Base-by-base conservation (phyloP, 2,888 invertebrate genomes). In the Calameuta idolon region DNA sequence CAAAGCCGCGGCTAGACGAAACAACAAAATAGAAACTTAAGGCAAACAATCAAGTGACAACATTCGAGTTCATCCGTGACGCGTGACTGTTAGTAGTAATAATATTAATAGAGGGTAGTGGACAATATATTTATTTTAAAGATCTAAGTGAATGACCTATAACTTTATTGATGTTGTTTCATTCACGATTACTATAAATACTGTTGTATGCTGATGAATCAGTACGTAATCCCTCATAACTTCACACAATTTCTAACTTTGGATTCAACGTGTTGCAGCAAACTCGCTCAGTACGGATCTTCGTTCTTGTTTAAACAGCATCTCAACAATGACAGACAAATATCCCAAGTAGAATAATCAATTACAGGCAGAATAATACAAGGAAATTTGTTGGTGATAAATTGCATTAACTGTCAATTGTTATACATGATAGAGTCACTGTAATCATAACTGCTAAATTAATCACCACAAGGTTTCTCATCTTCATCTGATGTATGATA, bases 131-230 rank as follows among this genome's bases (percentile, higher is more conserved):
- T 55, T 55, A 9, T 2, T 23, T 2, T 55, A 23, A 55, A 55
- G 23, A 23, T 55, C 23, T 23, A 55, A 55, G 55, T 55, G 23
- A 55, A 55, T 55, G 55, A 15, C 23, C 55, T 55, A 23, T 55
- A 55, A 23, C 55, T 55, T 55, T 55, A 55, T 55, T 55, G 55
- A 55, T 55, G 23, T 15, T 40, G 15, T 75, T 82, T 83, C 82
- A 82, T 82, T 83, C 76, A 78, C 80, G 77, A 79, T 80, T 69
- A 78, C 79, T 82, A 83, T 81, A 78, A 80, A 82, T 80, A 81
- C 69, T 79, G 80, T 79, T 78, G 82, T 80, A 83, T 69, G 69
- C 35, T 73, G 73, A 75, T 78, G 78, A 15, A 55, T 55, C 55
- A 55, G 55, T 55, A 55, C 23, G 55, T 55, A 55, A 23, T 23